Percentiles rank a stretch among this genome's conserved stretches.
Conservation (phyloP, 35 echinoderm and acorn worm genomes). For the Apostichopus japonicus region DNA sequence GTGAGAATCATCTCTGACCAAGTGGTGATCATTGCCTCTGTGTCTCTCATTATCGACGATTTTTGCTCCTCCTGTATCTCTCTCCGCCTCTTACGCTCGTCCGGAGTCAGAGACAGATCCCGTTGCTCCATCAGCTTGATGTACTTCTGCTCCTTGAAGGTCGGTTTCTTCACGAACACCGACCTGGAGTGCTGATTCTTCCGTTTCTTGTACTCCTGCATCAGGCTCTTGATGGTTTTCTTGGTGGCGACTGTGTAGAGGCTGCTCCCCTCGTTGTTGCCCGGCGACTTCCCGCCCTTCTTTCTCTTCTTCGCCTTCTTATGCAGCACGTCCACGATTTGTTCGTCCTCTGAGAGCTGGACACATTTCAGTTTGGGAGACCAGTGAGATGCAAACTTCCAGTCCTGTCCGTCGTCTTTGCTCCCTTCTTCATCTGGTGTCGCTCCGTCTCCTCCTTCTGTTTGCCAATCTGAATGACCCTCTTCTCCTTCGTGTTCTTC, state of each 20-base stretch:
- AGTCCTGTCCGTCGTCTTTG: slow-evolving; percentile 54
- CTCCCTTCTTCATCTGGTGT: slow-evolving; percentile 30
- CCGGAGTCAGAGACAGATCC: slow-evolving; percentile 50
- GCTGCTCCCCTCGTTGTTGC: slow-evolving; percentile 44
- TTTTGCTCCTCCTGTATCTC: slow-evolving; percentile 90
- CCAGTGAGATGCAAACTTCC: slow-evolving; percentile 91
- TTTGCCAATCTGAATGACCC: neutral
- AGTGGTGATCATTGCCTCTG: slow-evolving; percentile 81
- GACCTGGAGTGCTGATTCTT: slow-evolving; percentile 94
- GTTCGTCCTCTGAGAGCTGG: slow-evolving; percentile 47
- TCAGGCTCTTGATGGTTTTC: slow-evolving; percentile 98
- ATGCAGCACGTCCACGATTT: slow-evolving; percentile 73
- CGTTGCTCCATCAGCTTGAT: slow-evolving; percentile 64
- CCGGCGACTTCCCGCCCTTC: neutral
- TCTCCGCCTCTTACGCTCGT: slow-evolving; percentile 75
- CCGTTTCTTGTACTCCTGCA: slow-evolving; percentile 99
- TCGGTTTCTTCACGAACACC: slow-evolving; percentile 92
- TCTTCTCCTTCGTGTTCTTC: neutral
- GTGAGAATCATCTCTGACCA: slow-evolving; percentile 97
- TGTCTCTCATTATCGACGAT: slow-evolving; percentile 74
- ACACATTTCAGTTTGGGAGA: slow-evolving; percentile 88
- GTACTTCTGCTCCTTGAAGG: slow-evolving; percentile 95
- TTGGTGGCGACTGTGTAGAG: slow-evolving; percentile 90
- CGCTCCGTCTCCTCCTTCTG: neutral
- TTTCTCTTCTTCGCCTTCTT: slow-evolving; percentile 47